Evolutionary conservation across 2,888 invertebrate species (phyloP), one percentile per base, ranked within the genome.

Genomic region (Halocaridina rubra): DNA sequence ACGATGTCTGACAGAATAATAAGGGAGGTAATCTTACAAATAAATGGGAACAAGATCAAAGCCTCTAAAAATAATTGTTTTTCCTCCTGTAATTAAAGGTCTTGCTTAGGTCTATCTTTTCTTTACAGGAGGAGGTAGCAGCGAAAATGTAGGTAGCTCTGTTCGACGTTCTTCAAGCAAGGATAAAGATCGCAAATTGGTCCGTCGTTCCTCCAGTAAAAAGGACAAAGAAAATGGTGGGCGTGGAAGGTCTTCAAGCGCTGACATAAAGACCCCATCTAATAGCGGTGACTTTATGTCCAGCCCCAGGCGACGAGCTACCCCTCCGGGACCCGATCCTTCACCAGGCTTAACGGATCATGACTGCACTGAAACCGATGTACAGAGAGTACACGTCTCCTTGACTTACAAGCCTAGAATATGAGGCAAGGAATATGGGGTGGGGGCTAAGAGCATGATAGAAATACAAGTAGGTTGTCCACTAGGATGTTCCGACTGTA

Each of bases 401-500:
- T 90, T 92, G 78, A 92, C 92, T 27, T 92, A 92, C 89, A 92
- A 92, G 89, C 92, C 92, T 78, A 90, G 92, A 88, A 92, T 92
- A 89, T 92, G 91, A 89, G 76, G 61, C 76, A 32, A 64, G 46
- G 64, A 46, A 46, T 13, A 46, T 46, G 46, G 46, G 46, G 46
- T 46, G 46, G 46, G 16, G 16, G n/a, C n/a, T n/a, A n/a, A n/a
- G n/a, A 46, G 46, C 10, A 16, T 13, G 10, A 46, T 46, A 13
- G 16, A 10, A 46, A 46, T 46, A 46, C 46, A 46, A 46, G 46
- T 46, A 46, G 46, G 46, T 46, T 46, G 46, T 57, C 30, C 57
- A 59, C 19, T 59, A 59, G 76, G 59, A 19, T 29, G 57, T 57
- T 29, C n/a, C 7, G 46, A 46, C 10, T 46, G 46, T 2, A 46